A percentile compares a stretch with the other conserved stretches of the same genome.
Conservation (phyloP, 1,140 invertebrate species). For the Atta texana region DNA sequence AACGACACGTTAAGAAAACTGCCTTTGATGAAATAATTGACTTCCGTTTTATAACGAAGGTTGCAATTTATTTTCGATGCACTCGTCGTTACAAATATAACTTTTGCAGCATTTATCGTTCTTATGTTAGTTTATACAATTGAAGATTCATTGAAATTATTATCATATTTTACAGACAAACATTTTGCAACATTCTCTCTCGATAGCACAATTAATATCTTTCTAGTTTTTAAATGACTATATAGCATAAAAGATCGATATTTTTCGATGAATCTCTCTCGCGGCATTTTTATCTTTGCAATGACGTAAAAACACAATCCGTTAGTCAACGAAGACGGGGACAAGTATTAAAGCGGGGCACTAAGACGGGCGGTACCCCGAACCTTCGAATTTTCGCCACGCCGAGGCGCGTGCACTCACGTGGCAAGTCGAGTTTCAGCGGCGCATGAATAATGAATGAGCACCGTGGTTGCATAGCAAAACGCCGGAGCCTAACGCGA, state of each 20-base stretch:
- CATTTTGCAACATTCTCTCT: constrained; percentile 1
- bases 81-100: not conserved
- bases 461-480: constrained; percentile 70
- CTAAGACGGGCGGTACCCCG: not conserved
- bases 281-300: not conserved
- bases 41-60: not conserved
- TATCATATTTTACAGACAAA: not conserved
- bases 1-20: not conserved
- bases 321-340: constrained; percentile 46
- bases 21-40: constrained; percentile 32
- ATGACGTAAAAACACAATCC: not conserved
- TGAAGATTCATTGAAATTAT: not conserved
- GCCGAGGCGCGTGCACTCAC: constrained; percentile 81
- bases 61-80: not conserved
- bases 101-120: not conserved
- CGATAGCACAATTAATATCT: not conserved
- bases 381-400: constrained; percentile 77
- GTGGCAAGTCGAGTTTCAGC: constrained; percentile 76
- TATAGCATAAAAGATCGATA: too few species aligned
- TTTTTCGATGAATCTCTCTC: not conserved
- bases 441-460: constrained; percentile 82
- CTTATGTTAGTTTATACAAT: not conserved
- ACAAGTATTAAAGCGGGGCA: constrained; percentile 18
- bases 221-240: not conserved
- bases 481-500: constrained; percentile 74